phyloP scores from a whole-genome alignment of 2,888 invertebrate genomes.

The Abscondita cerata region DNA sequence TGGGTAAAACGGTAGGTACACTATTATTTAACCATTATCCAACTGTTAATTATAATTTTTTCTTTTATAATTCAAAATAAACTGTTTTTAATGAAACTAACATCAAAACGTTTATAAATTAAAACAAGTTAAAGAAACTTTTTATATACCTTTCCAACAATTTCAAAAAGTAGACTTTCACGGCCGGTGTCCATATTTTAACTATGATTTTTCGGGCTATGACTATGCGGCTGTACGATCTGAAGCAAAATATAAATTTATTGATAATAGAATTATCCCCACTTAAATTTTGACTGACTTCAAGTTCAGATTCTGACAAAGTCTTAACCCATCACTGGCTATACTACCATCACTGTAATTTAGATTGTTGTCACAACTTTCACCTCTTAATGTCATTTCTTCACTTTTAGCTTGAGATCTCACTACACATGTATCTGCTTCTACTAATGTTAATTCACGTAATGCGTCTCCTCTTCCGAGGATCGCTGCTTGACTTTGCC shows the following conservation, averaged over 20 bases:
- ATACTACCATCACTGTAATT: neutral
- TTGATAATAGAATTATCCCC: neutral
- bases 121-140: too few relatives aligned
- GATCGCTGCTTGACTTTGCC: neutral
- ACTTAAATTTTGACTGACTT: neutral
- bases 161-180: too few relatives aligned
- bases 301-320: neutral
- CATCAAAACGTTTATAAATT: too few relatives aligned
- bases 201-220: too few relatives aligned
- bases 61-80: too few relatives aligned
- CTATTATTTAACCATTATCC: too few relatives aligned
- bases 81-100: too few relatives aligned
- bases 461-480: neutral
- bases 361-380: neutral
- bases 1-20: too few relatives aligned
- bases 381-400: neutral
- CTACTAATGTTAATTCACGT: conserved; percentile 2
- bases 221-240: neutral
- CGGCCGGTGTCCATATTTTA: too few relatives aligned
- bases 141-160: too few relatives aligned
- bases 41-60: too few relatives aligned
- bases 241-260: neutral
- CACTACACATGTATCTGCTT: neutral
- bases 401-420: neutral
- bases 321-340: neutral